Base-by-base conservation (phyloP, 2,797 vertebrate genomes). In the Cossypha dichroa region DNA sequence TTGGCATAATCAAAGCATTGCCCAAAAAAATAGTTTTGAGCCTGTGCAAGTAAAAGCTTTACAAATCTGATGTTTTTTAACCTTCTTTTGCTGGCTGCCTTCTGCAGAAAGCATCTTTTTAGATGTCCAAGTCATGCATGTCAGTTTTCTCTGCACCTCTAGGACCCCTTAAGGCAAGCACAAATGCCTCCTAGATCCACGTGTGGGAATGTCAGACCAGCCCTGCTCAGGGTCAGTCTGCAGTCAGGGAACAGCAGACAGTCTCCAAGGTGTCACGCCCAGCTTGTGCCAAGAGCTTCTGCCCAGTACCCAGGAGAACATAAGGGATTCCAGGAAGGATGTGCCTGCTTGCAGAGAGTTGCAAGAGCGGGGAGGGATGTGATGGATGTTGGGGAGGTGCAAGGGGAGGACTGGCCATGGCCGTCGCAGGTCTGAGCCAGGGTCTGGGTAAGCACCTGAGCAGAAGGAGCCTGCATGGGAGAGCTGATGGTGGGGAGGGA, bases 351-450 rank as follows among this genome's bases (percentile, higher is more conserved):
- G 43, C 17, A 18, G 0, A 12, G 33, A 12, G 31, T 31, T 63
- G 56, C 12, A 43, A n/a, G 73, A 85, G 28, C 52, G 28, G 23
- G 4, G 16, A 20, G 16, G 6, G 16, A 18, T 3, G 5, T 25
- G 15, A 19, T 31, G 16, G 26, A 38, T 41, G 5, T 21, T 64
- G 15, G 8, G 5, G 15, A 52, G 3, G 4, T 58, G 33, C 23
- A n/a, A 54, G 29, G 11, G 13, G 31, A 62, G 18, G 16, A 52
- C 31, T 54, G 51, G 20, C 13, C 20, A 36, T 13, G 8, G n/a
- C 13, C 0, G 0, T 60, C 2, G 0, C 0, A 0, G 17, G 11
- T 66, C 63, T 60, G 36, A 73, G 51, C 6, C 4, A 5, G 43
- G 15, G 14, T 82, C 72, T 93, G 68, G 20, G 13, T 58, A 51